A percentile compares a stretch with the other conserved stretches of the same genome.
Conservation (phyloP, 2,888 invertebrate species). For the Isotomurus palustris region DNA sequence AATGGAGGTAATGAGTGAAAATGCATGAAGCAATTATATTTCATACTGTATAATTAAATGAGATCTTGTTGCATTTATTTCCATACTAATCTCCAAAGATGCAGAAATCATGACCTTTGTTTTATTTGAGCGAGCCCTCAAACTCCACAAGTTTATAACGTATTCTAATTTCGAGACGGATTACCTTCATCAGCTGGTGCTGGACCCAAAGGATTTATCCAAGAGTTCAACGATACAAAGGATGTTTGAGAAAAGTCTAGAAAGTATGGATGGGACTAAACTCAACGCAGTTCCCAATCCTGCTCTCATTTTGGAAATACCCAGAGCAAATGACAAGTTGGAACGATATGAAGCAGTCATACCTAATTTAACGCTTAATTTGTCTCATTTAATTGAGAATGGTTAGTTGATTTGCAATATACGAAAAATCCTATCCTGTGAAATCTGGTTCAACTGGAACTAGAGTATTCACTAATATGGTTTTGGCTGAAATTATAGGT, state of each 20-base stretch:
- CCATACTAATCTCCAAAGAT: constrained; percentile 13
- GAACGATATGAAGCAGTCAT: constrained; percentile 35
- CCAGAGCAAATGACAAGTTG: constrained; percentile 28
- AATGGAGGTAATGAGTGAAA: constrained; percentile 27
- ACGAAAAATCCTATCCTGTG: not conserved
- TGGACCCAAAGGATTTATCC: constrained; percentile 28
- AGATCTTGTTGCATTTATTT: not conserved
- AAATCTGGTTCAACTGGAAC: not conserved
- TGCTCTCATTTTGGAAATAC: constrained; percentile 36
- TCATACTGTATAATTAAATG: not conserved
- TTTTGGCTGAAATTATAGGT: no score
- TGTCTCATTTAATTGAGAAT: constrained; percentile 28
- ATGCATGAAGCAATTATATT: no score
- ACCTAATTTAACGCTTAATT: constrained; percentile 24
- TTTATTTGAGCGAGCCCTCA: constrained; percentile 29
- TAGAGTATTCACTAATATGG: no score
- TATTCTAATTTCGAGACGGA: constrained; percentile 32
- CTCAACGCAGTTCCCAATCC: constrained; percentile 32
- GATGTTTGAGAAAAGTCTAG: constrained; percentile 29
- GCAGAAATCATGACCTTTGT: constrained; percentile 37
- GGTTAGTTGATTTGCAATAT: constrained; percentile 22
- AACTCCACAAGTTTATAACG: constrained; percentile 31
- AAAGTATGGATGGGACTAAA: constrained; percentile 30
- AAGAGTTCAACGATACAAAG: constrained; percentile 31
- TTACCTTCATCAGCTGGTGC: constrained; percentile 32